Evolutionary conservation across 2,888 invertebrate genomes (phyloP).

Genomic region (Drosophila algonquin): DNA sequence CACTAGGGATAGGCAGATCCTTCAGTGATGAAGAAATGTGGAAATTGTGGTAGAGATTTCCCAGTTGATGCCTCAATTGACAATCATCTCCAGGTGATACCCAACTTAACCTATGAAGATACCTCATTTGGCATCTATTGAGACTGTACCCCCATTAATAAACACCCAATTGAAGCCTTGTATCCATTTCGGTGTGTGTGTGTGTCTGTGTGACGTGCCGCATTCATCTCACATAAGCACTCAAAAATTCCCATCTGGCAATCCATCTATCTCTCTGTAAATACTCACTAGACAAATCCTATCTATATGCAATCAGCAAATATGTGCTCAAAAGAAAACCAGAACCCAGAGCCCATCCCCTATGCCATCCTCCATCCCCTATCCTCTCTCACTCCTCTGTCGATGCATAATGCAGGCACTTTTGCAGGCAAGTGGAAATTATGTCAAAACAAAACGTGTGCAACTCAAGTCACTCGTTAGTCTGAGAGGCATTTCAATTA

Average conservation of each 20-base stretch:
- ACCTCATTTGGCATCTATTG: no score
- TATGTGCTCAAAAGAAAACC: slow-evolving; percentile 51
- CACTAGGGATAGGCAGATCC: no score
- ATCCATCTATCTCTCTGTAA: slow-evolving; percentile 44
- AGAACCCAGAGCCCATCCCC: slow-evolving; percentile 24
- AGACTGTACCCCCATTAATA: background rate
- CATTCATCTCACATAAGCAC: slow-evolving; percentile 7
- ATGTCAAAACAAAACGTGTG: slow-evolving; percentile 72
- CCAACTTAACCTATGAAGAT: no score
- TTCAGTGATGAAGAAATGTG: no score
- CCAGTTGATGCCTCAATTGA: no score
- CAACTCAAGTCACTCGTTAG: slow-evolving; percentile 59
- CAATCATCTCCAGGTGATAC: no score
- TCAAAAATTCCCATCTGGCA: slow-evolving; percentile 11
- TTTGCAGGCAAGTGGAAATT: slow-evolving; percentile 68
- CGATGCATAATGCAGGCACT: slow-evolving; percentile 53
- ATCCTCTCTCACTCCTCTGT: background rate
- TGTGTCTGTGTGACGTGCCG: background rate
- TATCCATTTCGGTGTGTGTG: background rate
- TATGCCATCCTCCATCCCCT: background rate
- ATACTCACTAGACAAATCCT: slow-evolving; percentile 61
- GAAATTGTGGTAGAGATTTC: no score
- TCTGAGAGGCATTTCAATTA: slow-evolving; percentile 67
- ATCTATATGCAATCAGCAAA: slow-evolving; percentile 79
- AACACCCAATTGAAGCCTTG: background rate